Evolutionary conservation across 2,888 invertebrate genomes (phyloP).

Genomic region (Chelonus formosanus): DNA sequence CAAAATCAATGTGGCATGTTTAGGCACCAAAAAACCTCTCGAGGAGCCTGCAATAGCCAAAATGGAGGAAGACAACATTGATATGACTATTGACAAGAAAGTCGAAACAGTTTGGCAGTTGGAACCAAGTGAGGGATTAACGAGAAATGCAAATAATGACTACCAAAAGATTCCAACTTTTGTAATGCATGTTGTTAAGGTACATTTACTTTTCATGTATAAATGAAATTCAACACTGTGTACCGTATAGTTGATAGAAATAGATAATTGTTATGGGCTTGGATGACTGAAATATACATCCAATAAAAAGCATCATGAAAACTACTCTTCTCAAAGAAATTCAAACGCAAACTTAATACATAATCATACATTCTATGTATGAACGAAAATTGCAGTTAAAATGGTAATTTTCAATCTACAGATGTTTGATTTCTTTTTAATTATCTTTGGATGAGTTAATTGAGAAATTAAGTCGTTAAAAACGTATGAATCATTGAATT

Average conservation of each 20-base stretch:
- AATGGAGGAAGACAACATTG: slow-evolving; percentile 49
- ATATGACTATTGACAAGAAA: slow-evolving; percentile 50
- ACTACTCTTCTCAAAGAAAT: too few relatives aligned
- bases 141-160: slow-evolving; percentile 57
- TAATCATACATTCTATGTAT: too few relatives aligned
- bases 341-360: too few relatives aligned
- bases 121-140: slow-evolving; percentile 55
- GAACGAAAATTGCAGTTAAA: too few relatives aligned
- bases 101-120: slow-evolving; percentile 56
- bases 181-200: slow-evolving; percentile 63
- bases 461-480: too few relatives aligned
- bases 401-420: too few relatives aligned
- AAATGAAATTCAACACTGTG: slow-evolving; percentile 44
- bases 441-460: too few relatives aligned
- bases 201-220: slow-evolving; percentile 50
- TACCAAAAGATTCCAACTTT: slow-evolving; percentile 58
- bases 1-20: slow-evolving; percentile 51
- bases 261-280: too few relatives aligned
- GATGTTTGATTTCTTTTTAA: too few relatives aligned
- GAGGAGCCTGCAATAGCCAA: slow-evolving; percentile 47
- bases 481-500: too few relatives aligned
- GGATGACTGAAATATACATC: too few relatives aligned
- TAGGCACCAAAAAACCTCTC: slow-evolving; percentile 59
- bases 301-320: too few relatives aligned
- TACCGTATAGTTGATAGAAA: slow-evolving; percentile 34